These are phyloP conservation scores for Macrochelys suwanniensis DNA, from an alignment of 2,797 vertebrate species.

Conservation along the genomic window DNA sequence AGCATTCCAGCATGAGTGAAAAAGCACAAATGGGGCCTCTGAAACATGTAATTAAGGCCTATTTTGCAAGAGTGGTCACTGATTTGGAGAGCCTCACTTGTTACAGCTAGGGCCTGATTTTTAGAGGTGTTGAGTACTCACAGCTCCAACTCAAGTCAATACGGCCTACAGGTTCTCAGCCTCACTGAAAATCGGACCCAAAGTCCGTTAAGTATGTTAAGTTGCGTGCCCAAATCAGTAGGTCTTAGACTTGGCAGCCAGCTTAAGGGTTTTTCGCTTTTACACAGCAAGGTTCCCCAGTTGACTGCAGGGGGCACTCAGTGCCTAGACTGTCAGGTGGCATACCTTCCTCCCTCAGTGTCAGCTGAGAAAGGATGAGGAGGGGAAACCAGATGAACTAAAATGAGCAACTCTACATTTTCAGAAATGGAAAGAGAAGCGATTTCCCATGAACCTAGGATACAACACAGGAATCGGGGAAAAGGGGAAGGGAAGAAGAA, in stretches of 20 bases:
- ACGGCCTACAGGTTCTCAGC: background rate
- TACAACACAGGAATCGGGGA: background rate
- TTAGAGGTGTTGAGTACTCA: background rate
- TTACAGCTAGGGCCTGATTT: accelerated
- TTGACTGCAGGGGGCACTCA: constrained; percentile 72
- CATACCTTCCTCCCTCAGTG: background rate
- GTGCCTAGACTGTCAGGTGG: background rate
- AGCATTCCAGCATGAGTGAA: background rate
- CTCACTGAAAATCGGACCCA: accelerated
- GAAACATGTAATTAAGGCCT: background rate
- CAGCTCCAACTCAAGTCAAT: background rate
- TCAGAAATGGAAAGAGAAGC: background rate
- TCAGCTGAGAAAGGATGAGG: background rate
- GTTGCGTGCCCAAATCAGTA: accelerated
- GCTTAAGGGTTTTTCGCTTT: background rate
- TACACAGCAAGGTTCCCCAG: background rate
- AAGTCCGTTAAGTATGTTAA: background rate
- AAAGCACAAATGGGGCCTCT: background rate
- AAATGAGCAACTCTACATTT: background rate
- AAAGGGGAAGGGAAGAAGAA: background rate
- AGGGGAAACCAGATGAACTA: constrained; percentile 19
- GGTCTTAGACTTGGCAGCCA: accelerated
- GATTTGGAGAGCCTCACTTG: accelerated
- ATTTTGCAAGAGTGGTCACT: background rate
- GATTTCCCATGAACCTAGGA: background rate